phyloP scores from a whole-genome alignment of 1,140 invertebrate genomes.

The Drosophila navojoa region DNA sequence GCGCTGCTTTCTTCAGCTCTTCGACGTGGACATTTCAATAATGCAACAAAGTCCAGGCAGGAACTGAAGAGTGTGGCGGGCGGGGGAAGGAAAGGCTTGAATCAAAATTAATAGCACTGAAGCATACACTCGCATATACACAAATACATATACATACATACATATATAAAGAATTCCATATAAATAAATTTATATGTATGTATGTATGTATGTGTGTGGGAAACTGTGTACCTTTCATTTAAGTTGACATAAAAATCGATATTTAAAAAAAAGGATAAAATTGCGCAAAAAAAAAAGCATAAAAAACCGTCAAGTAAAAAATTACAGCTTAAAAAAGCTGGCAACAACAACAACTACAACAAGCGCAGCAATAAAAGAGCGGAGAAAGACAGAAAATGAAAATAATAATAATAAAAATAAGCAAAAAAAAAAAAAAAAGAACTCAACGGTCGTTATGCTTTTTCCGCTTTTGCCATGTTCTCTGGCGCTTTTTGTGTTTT shows the following conservation, averaged over 20 bases:
- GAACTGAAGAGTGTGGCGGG: background rate
- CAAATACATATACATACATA: background rate
- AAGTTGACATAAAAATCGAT: constrained; percentile 82
- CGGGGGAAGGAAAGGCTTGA: background rate
- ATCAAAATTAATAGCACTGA: constrained; percentile 65
- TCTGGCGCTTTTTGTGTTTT: constrained; percentile 75
- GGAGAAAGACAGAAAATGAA: constrained; percentile 79
- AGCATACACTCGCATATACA: constrained; percentile 28
- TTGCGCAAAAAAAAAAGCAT: constrained; percentile 60
- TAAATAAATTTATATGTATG: constrained; percentile 4
- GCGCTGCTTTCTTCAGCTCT: constrained; percentile 25
- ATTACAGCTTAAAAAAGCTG: constrained; percentile 76
- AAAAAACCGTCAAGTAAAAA: constrained; percentile 78
- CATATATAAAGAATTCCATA: too few species aligned
- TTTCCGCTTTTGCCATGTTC: constrained; percentile 59
- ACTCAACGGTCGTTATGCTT: constrained; percentile 81
- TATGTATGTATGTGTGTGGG: constrained; percentile 57
- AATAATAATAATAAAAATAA: constrained; percentile 73
- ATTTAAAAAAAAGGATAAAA: constrained; percentile 75
- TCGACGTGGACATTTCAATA: constrained; percentile 31
- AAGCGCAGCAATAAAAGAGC: constrained; percentile 33
- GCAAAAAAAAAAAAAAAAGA: constrained; percentile 36
- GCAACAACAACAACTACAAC: constrained; percentile 32
- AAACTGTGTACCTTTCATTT: constrained; percentile 82
- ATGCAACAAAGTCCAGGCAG: constrained; percentile 14